A percentile compares a stretch with the other conserved stretches of the same genome.
Evolutionary conservation across 1,140 invertebrate species (phyloP).

Genomic region (Temnothorax nylanderi): DNA sequence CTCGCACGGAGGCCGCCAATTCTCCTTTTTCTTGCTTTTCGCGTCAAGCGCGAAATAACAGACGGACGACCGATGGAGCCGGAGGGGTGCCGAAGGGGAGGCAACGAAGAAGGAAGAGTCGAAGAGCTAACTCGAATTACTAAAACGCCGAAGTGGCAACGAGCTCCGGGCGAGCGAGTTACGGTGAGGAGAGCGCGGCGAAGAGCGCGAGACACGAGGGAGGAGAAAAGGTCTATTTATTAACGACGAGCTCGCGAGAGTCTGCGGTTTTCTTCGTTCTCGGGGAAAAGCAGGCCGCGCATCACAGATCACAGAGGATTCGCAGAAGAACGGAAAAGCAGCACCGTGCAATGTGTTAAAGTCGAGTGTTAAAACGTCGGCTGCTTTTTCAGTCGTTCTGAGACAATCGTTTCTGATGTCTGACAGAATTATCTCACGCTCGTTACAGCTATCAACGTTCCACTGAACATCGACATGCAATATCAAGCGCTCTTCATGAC

Average conservation of each 20-base stretch:
- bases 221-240: slow-evolving; percentile 75
- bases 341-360: not conserved
- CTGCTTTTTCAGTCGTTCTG: not conserved
- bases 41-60: slow-evolving; percentile 83
- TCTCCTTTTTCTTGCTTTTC: slow-evolving; percentile 79
- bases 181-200: slow-evolving; percentile 51
- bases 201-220: slow-evolving; percentile 51
- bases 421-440: not conserved
- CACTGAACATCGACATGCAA: not conserved
- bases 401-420: not conserved
- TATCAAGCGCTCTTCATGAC: not conserved
- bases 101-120: slow-evolving; percentile 69
- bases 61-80: slow-evolving; percentile 46
- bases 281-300: slow-evolving; percentile 64
- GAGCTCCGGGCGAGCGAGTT: slow-evolving; percentile 75
- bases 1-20: slow-evolving; percentile 46
- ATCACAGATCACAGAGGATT: slow-evolving; percentile 36
- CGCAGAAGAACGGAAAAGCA: slow-evolving; percentile 17
- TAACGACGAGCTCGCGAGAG: slow-evolving; percentile 63
- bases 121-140: slow-evolving; percentile 82
- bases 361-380: not conserved
- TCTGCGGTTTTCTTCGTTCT: slow-evolving; percentile 60
- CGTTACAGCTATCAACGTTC: not conserved
- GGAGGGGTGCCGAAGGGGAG: slow-evolving; percentile 44
- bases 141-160: slow-evolving; percentile 77